Conservation (phyloP, 2,113 vertebrate species). For the Setophaga coronata region DNA sequence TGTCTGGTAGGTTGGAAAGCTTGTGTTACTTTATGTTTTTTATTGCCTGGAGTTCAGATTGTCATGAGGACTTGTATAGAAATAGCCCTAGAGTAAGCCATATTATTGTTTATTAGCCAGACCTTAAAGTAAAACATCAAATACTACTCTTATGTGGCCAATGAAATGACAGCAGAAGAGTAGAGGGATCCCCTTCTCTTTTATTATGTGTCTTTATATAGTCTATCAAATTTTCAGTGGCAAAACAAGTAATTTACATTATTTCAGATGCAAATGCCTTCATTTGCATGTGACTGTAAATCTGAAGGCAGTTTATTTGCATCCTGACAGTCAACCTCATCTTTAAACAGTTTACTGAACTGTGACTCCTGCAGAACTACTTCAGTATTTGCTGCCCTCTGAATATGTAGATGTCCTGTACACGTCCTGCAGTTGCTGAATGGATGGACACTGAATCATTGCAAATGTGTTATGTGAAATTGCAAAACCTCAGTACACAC, state of each 20-base stretch:
- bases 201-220: not conserved
- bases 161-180: not conserved
- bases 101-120: not conserved
- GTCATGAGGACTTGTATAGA: not conserved
- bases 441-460: not conserved
- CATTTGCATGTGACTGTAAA: not conserved
- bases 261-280: slow-evolving; percentile 31
- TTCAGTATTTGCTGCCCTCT: not conserved
- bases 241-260: slow-evolving; percentile 12
- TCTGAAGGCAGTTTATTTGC: not conserved
- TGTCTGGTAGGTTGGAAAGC: not conserved
- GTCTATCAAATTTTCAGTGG: not conserved
- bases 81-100: not conserved
- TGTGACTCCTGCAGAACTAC: not conserved
- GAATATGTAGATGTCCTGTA: not conserved
- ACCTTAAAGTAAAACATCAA: not conserved
- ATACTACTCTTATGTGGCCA: not conserved
- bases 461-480: not conserved
- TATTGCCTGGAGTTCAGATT: not conserved
- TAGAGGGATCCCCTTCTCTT: not conserved
- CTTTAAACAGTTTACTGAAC: not conserved
- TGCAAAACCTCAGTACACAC: not conserved
- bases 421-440: not conserved
- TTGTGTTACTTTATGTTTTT: not conserved
- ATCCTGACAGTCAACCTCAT: not conserved